Evolutionary conservation across 2,888 invertebrate species (phyloP).

Genomic region (Protophormia terraenovae): DNA sequence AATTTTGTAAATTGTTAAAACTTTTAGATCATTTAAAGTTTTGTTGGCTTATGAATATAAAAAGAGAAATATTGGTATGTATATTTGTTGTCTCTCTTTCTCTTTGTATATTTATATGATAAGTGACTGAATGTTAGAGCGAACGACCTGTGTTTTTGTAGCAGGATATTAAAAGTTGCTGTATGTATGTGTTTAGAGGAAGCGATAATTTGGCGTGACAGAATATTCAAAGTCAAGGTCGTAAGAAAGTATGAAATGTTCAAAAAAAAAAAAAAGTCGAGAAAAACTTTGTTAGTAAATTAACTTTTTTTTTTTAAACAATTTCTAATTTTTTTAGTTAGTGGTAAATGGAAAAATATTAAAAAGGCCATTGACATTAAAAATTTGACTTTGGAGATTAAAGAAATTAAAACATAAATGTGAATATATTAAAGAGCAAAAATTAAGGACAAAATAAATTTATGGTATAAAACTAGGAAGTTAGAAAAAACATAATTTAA

Average conservation of each 20-base stretch:
- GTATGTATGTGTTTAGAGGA: conserved; percentile 42
- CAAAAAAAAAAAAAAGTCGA: conserved; percentile 10
- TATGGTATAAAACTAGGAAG: too few relatives aligned
- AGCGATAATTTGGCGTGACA: conserved; percentile 68
- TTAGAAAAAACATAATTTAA: too few relatives aligned
- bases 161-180: conserved; percentile 46
- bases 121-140: conserved; percentile 26
- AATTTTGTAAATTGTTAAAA: conserved; percentile 66
- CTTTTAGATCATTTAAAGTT: conserved; percentile 68
- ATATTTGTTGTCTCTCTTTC: conserved; percentile 2
- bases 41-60: conserved; percentile 55
- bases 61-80: conserved; percentile 24
- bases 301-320: conserved; percentile 55
- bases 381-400: neutral
- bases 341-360: conserved; percentile 9
- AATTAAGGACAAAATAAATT: too few relatives aligned
- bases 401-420: neutral
- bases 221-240: conserved; percentile 68
- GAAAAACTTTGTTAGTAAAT: conserved; percentile 63
- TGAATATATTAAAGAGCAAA: neutral
- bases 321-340: conserved; percentile 44
- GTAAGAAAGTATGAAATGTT: conserved; percentile 54
- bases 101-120: neutral
- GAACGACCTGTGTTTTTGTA: conserved; percentile 46
- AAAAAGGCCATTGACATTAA: conserved; percentile 62